phyloP scores from a whole-genome alignment of 2,888 invertebrate species.

The Girardia tigrina region DNA sequence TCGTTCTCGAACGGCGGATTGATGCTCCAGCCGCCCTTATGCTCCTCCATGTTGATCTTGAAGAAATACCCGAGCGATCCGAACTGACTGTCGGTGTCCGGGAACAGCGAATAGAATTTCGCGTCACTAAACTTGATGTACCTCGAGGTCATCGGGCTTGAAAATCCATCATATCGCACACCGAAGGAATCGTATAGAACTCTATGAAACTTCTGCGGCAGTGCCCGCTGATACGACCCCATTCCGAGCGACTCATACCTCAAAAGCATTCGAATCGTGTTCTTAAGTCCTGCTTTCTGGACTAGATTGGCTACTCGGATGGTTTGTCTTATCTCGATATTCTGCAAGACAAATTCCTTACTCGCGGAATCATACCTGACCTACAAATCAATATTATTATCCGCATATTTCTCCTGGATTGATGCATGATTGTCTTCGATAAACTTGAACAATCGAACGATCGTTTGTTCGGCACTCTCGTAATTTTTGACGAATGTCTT shows the following conservation, averaged over 20 bases:
- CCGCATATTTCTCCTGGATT: no score
- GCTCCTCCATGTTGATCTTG: constrained; percentile 21
- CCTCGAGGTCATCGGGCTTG: constrained; percentile 32
- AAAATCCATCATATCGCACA: constrained; percentile 35
- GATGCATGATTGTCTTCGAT: no score
- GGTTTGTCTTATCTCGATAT: not conserved
- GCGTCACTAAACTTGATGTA: constrained; percentile 27
- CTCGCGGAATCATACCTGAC: no score
- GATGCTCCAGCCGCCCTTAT: constrained; percentile 32
- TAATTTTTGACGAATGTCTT: no score
- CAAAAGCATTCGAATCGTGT: constrained; percentile 33
- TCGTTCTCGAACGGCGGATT: constrained; percentile 32
- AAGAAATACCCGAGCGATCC: constrained; percentile 34
- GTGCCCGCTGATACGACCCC: constrained; percentile 36
- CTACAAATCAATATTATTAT: no score
- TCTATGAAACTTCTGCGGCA: constrained; percentile 27
- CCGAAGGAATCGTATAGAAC: constrained; percentile 27
- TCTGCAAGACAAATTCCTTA: no score
- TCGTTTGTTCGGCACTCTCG: no score
- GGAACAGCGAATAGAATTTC: constrained; percentile 30
- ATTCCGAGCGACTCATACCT: constrained; percentile 33
- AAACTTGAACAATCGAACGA: no score
- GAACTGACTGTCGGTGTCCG: constrained; percentile 33
- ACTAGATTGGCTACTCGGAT: constrained; percentile 27
- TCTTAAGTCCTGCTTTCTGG: constrained; percentile 26